Conservation (phyloP, 2,797 vertebrate species). For the Anguilla megastoma region DNA sequence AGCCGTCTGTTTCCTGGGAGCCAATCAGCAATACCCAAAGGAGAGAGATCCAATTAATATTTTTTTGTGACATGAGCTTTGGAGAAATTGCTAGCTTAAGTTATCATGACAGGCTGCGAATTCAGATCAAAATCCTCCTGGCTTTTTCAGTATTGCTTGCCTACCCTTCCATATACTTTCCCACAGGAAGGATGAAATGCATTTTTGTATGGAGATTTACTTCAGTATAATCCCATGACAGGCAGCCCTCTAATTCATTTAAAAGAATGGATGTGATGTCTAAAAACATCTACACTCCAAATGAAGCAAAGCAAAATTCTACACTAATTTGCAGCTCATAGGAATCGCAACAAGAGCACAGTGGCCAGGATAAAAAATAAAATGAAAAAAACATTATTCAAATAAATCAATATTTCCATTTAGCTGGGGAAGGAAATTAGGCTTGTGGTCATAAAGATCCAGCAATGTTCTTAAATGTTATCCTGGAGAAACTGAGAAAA, state of each 20-base stretch:
- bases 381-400: too few relatives aligned
- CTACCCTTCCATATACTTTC: constrained; percentile 37
- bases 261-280: background rate
- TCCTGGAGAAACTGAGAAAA: too few relatives aligned
- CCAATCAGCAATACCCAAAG: constrained; percentile 67
- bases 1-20: constrained; percentile 57
- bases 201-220: background rate
- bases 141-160: constrained; percentile 60
- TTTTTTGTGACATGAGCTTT: constrained; percentile 68
- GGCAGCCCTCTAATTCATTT: background rate
- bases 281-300: background rate
- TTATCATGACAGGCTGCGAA: constrained; percentile 60
- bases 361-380: too few relatives aligned
- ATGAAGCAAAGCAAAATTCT: background rate
- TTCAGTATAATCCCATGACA: background rate
- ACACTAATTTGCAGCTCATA: background rate
- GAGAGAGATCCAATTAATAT: constrained; percentile 66
- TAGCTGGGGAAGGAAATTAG: too few relatives aligned
- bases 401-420: too few relatives aligned
- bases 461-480: too few relatives aligned
- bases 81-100: constrained; percentile 64
- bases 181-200: constrained; percentile 9
- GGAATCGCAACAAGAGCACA: background rate
- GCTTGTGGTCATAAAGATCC: too few relatives aligned
- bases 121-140: constrained; percentile 59